Evolutionary conservation across 2,113 vertebrate genomes (phyloP).

Genomic region (Anser cygnoides): DNA sequence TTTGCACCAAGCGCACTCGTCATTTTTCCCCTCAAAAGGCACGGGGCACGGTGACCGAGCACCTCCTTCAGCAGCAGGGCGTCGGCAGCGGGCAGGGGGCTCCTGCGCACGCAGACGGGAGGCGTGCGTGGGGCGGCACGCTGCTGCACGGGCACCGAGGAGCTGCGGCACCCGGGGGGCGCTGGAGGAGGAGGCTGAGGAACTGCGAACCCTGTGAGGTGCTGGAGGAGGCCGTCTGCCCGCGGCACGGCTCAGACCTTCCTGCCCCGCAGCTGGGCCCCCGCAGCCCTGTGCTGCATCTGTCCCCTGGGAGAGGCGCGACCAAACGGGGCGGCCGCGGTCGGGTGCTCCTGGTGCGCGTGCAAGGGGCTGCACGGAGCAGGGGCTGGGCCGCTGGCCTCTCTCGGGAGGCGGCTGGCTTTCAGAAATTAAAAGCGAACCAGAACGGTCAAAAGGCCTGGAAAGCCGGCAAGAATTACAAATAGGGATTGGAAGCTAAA

Average conservation of each 20-base stretch:
- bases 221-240: too few relatives aligned
- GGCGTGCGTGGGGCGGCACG: too few relatives aligned
- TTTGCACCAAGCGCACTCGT: neutral
- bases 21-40: fast-evolving
- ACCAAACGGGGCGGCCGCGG: too few relatives aligned
- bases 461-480: neutral
- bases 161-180: too few relatives aligned
- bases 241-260: too few relatives aligned
- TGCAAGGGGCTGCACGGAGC: fast-evolving
- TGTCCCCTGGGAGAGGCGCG: too few relatives aligned
- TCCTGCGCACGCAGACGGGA: too few relatives aligned
- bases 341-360: neutral
- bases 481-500: neutral
- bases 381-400: neutral
- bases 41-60: neutral
- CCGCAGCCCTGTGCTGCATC: too few relatives aligned
- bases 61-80: neutral
- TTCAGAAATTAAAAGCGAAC: neutral
- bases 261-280: too few relatives aligned
- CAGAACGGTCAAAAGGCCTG: neutral
- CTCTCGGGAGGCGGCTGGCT: neutral
- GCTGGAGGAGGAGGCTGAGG: too few relatives aligned
- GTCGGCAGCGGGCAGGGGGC: neutral
- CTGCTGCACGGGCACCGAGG: too few relatives aligned
- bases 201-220: too few relatives aligned